These are phyloP conservation scores for Polypterus bichir DNA, from an alignment of 2,113 vertebrate genomes.

Conservation along the genomic window DNA sequence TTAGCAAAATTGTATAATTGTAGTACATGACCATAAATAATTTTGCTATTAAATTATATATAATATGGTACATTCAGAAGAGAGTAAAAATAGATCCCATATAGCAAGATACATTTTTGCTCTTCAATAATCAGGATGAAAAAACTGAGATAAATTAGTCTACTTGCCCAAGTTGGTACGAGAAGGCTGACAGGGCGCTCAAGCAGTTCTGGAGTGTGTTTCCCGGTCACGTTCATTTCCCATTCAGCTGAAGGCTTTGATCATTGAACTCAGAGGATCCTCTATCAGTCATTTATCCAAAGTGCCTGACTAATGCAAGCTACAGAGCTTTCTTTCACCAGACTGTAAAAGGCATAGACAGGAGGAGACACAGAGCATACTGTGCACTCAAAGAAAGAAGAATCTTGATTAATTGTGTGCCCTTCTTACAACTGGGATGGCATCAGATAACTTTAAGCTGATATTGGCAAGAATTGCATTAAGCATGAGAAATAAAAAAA, in stretches of 20 bases:
- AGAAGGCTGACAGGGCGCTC: conserved; percentile 65
- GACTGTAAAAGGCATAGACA: conserved; percentile 10
- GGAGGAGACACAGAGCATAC: conserved; percentile 12
- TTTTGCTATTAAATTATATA: no score
- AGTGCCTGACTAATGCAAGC: conserved; percentile 17
- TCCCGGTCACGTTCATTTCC: conserved; percentile 75
- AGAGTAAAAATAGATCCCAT: no score
- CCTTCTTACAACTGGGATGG: conserved; percentile 16
- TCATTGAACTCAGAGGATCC: conserved; percentile 43
- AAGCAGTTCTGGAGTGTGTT: conserved; percentile 52
- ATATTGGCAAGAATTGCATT: conserved; percentile 12
- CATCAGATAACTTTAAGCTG: conserved; percentile 16
- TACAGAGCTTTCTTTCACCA: conserved; percentile 19
- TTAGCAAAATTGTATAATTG: no score
- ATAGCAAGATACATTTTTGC: no score
- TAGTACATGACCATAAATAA: no score
- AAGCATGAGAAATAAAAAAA: neutral
- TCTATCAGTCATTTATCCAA: conserved; percentile 47
- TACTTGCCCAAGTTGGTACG: conserved; percentile 72
- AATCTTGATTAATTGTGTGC: conserved; percentile 16
- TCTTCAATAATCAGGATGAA: neutral
- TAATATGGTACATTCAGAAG: no score
- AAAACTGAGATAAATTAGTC: conserved; percentile 6
- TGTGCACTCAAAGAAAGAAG: conserved; percentile 14
- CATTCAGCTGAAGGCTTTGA: conserved; percentile 45